phyloP scores from a whole-genome alignment of 2,888 invertebrate species.

The Drosophila meridionalis region DNA sequence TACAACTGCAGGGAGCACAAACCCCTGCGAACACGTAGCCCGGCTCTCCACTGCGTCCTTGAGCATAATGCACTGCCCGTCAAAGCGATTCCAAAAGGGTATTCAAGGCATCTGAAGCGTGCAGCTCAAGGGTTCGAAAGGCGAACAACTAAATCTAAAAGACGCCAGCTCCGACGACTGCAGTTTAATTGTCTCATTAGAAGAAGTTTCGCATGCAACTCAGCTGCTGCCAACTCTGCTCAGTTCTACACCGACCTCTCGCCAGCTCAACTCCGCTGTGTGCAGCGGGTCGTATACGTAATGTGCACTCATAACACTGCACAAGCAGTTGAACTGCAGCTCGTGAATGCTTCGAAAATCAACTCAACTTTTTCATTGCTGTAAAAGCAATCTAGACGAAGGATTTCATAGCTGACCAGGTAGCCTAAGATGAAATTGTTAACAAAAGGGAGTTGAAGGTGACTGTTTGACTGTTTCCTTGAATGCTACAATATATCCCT shows the following conservation, averaged over 20 bases:
- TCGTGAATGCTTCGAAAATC: not conserved
- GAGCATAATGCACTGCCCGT: constrained; percentile 45
- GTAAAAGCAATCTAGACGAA: not conserved
- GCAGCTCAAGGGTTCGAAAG: constrained; percentile 35
- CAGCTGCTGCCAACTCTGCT: constrained; percentile 10
- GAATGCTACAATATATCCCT: too few relatives aligned
- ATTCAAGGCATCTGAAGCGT: constrained; percentile 64
- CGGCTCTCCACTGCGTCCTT: constrained; percentile 49
- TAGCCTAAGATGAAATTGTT: too few relatives aligned
- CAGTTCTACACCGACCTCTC: constrained; percentile 22
- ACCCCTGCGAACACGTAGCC: not conserved
- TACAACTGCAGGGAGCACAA: constrained; percentile 21
- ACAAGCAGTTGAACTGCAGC: constrained; percentile 5
- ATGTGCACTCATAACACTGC: constrained; percentile 45
- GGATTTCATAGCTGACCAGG: not conserved
- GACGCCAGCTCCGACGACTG: constrained; percentile 9
- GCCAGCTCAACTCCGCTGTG: constrained; percentile 6
- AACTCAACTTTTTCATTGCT: not conserved
- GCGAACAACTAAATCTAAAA: not conserved
- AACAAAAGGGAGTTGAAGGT: too few relatives aligned
- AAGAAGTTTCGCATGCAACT: constrained; percentile 37
- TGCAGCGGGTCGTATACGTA: constrained; percentile 60
- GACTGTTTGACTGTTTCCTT: too few relatives aligned
- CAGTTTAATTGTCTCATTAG: constrained; percentile 63
- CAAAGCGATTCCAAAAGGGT: constrained; percentile 34